Conservation (phyloP, 1,140 invertebrate species). For the Panagrolaimus sp. region DNA sequence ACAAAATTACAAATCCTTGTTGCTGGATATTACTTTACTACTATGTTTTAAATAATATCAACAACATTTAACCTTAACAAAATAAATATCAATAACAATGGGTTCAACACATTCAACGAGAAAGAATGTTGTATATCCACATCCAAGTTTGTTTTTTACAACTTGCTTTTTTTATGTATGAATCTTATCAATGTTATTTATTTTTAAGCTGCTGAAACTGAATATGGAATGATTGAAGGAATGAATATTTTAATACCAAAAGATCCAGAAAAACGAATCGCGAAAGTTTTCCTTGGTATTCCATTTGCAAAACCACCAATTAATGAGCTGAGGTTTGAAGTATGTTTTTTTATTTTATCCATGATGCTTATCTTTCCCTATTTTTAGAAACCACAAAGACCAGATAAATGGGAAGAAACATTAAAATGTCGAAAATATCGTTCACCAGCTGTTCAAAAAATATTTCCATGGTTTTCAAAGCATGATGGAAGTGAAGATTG, state of each 20-base stretch:
- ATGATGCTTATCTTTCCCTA: neutral
- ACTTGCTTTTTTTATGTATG: too few species aligned
- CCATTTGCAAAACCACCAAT: conserved; percentile 29
- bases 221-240: conserved; percentile 9
- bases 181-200: too few species aligned
- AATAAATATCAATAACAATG: too few species aligned
- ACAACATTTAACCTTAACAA: too few species aligned
- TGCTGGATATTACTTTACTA: too few species aligned
- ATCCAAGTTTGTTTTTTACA: too few species aligned
- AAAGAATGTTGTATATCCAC: too few species aligned
- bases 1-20: too few species aligned
- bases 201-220: too few species aligned
- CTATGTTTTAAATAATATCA: too few species aligned
- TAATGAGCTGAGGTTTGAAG: conserved; percentile 30
- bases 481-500: conserved; percentile 72
- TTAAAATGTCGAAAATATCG: neutral
- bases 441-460: neutral
- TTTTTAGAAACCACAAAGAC: neutral
- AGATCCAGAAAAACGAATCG: neutral
- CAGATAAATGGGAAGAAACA: neutral
- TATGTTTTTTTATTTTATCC: neutral
- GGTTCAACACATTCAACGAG: too few species aligned
- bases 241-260: conserved; percentile 21
- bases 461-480: neutral
- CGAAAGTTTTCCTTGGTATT: conserved; percentile 30